Percentiles rank a stretch among this genome's conserved stretches.
Evolutionary conservation across 2,113 vertebrate species (phyloP).

Genomic region (Athene noctua): DNA sequence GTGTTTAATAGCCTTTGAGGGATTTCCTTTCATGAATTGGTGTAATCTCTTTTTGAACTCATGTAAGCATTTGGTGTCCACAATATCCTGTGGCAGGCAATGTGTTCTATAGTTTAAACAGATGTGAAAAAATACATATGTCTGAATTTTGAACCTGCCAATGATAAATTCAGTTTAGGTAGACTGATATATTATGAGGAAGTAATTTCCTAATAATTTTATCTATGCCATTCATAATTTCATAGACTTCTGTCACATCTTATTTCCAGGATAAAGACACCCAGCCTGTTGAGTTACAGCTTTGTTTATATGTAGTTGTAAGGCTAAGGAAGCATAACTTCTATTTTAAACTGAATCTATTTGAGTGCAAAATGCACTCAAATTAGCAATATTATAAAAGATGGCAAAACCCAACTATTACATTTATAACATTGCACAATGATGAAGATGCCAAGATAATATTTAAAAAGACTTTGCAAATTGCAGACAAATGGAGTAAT

Average conservation of each 20-base stretch:
- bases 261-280: background rate
- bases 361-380: background rate
- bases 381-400: background rate
- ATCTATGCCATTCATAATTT: background rate
- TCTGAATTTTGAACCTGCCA: background rate
- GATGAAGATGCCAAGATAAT: background rate
- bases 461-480: background rate
- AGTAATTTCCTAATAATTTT: background rate
- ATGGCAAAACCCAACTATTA: background rate
- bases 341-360: background rate
- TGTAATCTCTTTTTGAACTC: slow-evolving; percentile 46
- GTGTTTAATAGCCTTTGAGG: slow-evolving; percentile 28
- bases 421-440: background rate
- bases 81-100: background rate
- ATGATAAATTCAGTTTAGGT: background rate
- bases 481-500: background rate
- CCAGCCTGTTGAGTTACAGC: background rate
- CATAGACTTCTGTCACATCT: background rate
- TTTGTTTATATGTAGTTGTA: background rate
- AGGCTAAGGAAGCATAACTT: background rate
- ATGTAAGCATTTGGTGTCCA: background rate
- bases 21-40: slow-evolving; percentile 41
- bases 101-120: background rate
- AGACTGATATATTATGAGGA: background rate
- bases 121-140: background rate